phyloP scores from a whole-genome alignment of 2,113 vertebrate species.

The Aleadryas rufinucha region DNA sequence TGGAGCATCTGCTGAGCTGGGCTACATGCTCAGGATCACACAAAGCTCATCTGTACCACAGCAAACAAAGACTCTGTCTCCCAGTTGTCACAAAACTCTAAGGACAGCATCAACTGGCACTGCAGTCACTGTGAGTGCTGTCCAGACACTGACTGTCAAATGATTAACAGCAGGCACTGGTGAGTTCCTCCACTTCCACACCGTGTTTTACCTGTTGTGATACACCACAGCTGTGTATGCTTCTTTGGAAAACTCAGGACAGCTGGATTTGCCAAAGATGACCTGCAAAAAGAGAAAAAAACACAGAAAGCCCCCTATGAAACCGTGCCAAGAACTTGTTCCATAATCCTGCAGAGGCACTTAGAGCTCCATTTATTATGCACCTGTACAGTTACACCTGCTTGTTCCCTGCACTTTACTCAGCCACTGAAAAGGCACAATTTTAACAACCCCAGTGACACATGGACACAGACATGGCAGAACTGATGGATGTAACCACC shows the following conservation, averaged over 20 bases:
- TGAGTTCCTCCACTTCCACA: background rate
- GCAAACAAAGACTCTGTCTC: background rate
- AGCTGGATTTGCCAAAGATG: conserved; percentile 99
- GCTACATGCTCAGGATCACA: background rate
- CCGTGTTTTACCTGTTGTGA: conserved; percentile 88
- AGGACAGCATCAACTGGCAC: background rate
- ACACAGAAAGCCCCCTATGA: background rate
- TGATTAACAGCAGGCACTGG: background rate
- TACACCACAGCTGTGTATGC: conserved; percentile 97
- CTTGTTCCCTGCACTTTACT: background rate
- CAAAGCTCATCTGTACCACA: background rate
- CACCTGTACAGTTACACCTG: background rate
- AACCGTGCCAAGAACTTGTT: background rate
- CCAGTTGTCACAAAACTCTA: background rate
- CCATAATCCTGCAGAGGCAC: background rate
- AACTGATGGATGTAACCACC: background rate
- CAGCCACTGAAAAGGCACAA: background rate
- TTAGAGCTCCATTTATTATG: background rate
- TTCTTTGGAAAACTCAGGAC: conserved; percentile 94
- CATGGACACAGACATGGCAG: background rate
- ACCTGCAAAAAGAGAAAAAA: conserved; percentile 74
- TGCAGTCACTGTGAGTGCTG: background rate
- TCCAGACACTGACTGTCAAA: background rate
- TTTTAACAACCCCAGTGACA: background rate
- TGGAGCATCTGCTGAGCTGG: background rate